Evolutionary conservation across 2,113 vertebrate species (phyloP), one percentile per base, ranked within the genome.

Genomic region (Hippocampus barbouri): DNA sequence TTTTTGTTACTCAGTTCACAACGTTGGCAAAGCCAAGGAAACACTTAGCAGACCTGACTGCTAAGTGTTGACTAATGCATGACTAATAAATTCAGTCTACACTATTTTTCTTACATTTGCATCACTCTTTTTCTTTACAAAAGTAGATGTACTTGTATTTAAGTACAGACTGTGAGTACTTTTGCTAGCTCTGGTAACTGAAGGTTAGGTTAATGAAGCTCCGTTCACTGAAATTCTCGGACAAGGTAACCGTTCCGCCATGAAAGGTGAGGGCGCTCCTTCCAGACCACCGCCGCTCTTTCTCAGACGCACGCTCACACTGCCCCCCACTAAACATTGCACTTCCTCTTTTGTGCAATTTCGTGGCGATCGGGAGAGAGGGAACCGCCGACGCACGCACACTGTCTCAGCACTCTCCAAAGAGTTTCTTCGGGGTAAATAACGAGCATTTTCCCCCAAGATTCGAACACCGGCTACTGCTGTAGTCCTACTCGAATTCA

Each of bases 271-370:
- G 90, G 90, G 90, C 90, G 90, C 90, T 91, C 87, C 86, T 89
- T 88, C 77, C 81, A 78, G 86, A 70, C 79, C 79, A 72, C 62
- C 70, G 76, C 25, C 61, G 74, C 76, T 85, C 84, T 76, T 80
- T 74, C 78, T 76, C 82, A 38, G 30, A 34, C 30, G 30, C 30
- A 34, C 30, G 4, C 30, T 69, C 83, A 21, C 74, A 69, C 86
- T 89, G 82, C 86, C 89, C 87, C 87, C 76, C 79, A 79, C 71
- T 75, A 18, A 79, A 87, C 84, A 75, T 75, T 83, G 82, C 78
- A 91, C 90, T 92, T 92, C 91, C 91, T 92, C 89, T 90, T 88
- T 87, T 90, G 88, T 88, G 86, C 86, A 76, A 88, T 91, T 92
- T 91, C 89, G 91, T 92, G 91, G 90, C 91, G 91, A 91, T 89